Conservation (phyloP, 35 echinoderm and acorn worm species). For the Lytechinus variegatus region DNA sequence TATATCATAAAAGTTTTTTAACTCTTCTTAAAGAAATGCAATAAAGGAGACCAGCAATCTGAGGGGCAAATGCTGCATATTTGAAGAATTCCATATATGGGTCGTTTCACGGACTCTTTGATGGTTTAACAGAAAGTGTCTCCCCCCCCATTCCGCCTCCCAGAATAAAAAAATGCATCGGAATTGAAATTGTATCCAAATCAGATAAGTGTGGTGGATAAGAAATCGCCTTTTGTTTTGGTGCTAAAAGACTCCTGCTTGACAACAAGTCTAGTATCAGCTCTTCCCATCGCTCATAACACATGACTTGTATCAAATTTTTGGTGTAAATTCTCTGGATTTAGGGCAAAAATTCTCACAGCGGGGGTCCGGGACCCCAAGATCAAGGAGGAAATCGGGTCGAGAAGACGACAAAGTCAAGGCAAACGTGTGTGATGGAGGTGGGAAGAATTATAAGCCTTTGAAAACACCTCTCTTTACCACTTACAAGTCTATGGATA, state of each 20-base stretch:
- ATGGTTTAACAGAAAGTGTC: not conserved
- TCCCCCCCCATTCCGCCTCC: not conserved
- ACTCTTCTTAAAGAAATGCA: no score
- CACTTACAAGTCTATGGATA: not conserved
- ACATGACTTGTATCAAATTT: conserved; percentile 20
- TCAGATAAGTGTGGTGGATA: not conserved
- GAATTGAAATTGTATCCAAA: not conserved
- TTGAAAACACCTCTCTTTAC: not conserved
- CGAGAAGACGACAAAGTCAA: not conserved
- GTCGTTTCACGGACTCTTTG: not conserved
- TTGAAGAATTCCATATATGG: not conserved
- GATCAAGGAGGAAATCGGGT: not conserved
- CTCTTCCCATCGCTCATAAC: not conserved
- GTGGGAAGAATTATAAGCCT: conserved; percentile 18
- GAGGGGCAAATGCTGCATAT: not conserved
- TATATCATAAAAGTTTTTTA: no score
- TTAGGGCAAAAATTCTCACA: not conserved
- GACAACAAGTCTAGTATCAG: not conserved
- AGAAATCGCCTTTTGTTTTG: conserved; percentile 11
- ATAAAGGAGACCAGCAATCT: no score
- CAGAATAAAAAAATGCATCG: not conserved
- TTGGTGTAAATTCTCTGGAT: not conserved
- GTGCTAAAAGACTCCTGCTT: not conserved
- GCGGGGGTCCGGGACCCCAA: not conserved
- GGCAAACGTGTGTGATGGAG: not conserved